Evolutionary conservation across 2,888 invertebrate genomes (phyloP).

Genomic region (Noctua janthe): DNA sequence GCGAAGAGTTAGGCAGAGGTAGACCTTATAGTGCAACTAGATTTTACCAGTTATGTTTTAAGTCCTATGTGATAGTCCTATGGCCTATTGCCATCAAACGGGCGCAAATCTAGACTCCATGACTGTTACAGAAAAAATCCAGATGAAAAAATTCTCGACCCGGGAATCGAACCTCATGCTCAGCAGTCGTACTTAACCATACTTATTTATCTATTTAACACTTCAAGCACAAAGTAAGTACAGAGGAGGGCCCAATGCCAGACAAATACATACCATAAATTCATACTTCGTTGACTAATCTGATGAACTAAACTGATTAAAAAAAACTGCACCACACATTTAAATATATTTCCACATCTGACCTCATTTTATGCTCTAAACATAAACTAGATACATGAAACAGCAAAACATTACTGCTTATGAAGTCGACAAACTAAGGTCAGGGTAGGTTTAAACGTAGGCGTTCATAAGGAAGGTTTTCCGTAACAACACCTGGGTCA

Average conservation of each 20-base stretch:
- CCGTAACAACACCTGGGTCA: slow-evolving; percentile 28
- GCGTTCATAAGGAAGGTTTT: slow-evolving; percentile 32
- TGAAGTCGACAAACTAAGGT: slow-evolving; percentile 21
- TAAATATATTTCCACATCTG: neutral
- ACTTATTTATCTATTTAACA: too few species aligned
- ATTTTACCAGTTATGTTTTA: too few species aligned
- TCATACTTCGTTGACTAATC: too few species aligned
- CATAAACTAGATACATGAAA: neutral
- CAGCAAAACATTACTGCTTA: slow-evolving; percentile 3
- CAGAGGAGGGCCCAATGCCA: too few species aligned
- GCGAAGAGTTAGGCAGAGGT: neutral
- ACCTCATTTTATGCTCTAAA: neutral
- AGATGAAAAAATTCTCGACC: neutral
- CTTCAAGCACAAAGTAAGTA: too few species aligned
- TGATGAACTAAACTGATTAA: neutral
- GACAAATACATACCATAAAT: too few species aligned
- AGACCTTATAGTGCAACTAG: neutral
- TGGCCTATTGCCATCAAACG: neutral
- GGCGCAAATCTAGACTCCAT: neutral
- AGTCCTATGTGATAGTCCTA: too few species aligned
- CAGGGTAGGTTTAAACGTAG: slow-evolving; percentile 6
- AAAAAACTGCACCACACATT: neutral
- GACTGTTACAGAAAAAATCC: too few species aligned
- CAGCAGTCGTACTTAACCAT: neutral
- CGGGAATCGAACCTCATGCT: neutral